A percentile compares a stretch with the other conserved stretches of the same genome.
Conservation (phyloP, 2,797 vertebrate genomes). For the Sciaenops ocellatus region DNA sequence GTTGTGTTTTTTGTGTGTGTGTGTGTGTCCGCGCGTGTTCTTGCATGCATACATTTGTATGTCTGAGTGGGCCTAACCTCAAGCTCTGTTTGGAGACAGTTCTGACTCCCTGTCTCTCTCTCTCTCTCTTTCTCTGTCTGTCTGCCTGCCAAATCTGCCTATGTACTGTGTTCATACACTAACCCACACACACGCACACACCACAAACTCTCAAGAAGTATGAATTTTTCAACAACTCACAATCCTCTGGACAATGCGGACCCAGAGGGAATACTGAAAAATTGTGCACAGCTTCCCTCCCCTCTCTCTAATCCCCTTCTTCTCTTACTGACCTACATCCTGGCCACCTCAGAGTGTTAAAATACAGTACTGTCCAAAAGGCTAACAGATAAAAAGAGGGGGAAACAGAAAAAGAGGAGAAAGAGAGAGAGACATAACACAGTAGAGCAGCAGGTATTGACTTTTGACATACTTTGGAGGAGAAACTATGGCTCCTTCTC, state of each 20-base stretch:
- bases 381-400: constrained; percentile 14
- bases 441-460: constrained; percentile 62
- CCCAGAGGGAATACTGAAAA: constrained; percentile 42
- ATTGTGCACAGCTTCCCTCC: constrained; percentile 39
- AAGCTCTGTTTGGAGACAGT: constrained; percentile 73
- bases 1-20: constrained; percentile 64
- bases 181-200: constrained; percentile 8
- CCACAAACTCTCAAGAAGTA: constrained; percentile 51
- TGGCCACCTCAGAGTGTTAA: constrained; percentile 43
- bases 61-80: constrained; percentile 66
- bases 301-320: constrained; percentile 51
- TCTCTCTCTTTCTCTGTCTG: constrained; percentile 41
- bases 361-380: constrained; percentile 47
- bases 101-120: constrained; percentile 50
- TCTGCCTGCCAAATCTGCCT: constrained; percentile 69
- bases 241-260: constrained; percentile 55
- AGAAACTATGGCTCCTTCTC: constrained; percentile 63
- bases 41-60: constrained; percentile 69
- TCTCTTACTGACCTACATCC: constrained; percentile 50
- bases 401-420: constrained; percentile 13
- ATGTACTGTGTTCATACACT: constrained; percentile 40
- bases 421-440: constrained; percentile 41
- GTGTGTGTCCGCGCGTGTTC: constrained; percentile 63
- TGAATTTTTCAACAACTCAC: constrained; percentile 61
- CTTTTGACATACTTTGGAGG: constrained; percentile 72